Percentiles rank a stretch among this genome's conserved stretches.
phyloP scores from a whole-genome alignment of 2,797 vertebrate genomes.

The Eleutherodactylus coqui region DNA sequence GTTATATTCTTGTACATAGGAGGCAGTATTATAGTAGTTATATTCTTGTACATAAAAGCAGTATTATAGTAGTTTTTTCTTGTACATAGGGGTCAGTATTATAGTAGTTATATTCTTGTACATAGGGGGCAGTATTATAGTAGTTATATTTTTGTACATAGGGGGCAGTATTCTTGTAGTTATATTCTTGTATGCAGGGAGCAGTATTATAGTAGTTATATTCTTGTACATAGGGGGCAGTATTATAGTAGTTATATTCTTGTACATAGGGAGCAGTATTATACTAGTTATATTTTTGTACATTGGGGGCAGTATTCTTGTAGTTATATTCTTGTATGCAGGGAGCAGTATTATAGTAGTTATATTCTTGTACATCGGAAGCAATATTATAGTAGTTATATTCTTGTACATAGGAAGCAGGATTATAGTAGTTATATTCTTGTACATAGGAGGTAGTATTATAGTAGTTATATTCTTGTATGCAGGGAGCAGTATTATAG shows the following conservation, averaged over 20 bases:
- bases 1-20: not conserved
- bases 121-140: constrained; percentile 9
- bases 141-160: constrained; percentile 14
- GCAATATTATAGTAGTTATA: constrained; percentile 10
- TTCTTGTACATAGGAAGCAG: not conserved
- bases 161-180: constrained; percentile 2
- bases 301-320: not conserved
- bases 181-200: not conserved
- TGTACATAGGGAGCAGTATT: not conserved
- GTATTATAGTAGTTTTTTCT: not conserved
- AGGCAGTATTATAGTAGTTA: not conserved
- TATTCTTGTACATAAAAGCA: not conserved
- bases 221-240: not conserved
- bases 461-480: not conserved
- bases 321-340: not conserved
- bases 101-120: too few species aligned
- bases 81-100: not conserved
- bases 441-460: not conserved
- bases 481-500: constrained; percentile 12
- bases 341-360: not conserved
- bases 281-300: not conserved
- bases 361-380: constrained; percentile 1
- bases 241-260: constrained; percentile 1
- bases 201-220: constrained; percentile 19
- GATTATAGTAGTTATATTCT: constrained; percentile 7